A percentile compares a stretch with the other conserved stretches of the same genome.
These are phyloP conservation scores for Pollenia griseotomentosa DNA, from an alignment of 2,888 invertebrate species.

Conservation along the genomic window DNA sequence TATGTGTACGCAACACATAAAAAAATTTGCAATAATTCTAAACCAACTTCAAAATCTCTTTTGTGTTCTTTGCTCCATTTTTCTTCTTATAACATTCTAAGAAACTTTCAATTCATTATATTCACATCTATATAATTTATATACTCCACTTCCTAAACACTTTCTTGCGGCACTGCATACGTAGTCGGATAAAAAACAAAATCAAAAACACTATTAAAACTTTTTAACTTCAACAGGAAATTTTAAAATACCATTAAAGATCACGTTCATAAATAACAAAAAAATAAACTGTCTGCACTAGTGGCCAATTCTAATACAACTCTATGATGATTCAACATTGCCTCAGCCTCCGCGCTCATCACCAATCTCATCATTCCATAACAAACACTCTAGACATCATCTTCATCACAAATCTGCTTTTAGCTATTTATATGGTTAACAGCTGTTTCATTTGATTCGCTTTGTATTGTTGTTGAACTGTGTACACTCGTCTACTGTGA, in stretches of 20 bases:
- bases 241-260: constrained; percentile 56
- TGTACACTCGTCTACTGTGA: constrained; percentile 13
- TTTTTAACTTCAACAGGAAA: constrained; percentile 23
- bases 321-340: constrained; percentile 44
- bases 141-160: constrained; percentile 15
- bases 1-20: too few relatives aligned
- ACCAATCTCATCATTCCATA: background rate
- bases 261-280: constrained; percentile 70
- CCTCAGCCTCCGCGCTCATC: constrained; percentile 5
- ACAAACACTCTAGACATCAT: constrained; percentile 17
- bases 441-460: constrained; percentile 61
- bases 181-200: background rate
- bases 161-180: background rate
- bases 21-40: background rate
- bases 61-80: background rate
- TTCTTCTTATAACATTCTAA: constrained; percentile 10
- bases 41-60: background rate
- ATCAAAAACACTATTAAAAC: background rate
- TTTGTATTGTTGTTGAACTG: constrained; percentile 47
- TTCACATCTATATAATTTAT: constrained; percentile 11
- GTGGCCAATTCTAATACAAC: constrained; percentile 51
- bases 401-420: constrained; percentile 22
- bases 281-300: constrained; percentile 53
- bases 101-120: constrained; percentile 3
- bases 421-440: constrained; percentile 44